Base-by-base conservation (phyloP, 1,140 invertebrate genomes). In the Drosophila aff. region DNA sequence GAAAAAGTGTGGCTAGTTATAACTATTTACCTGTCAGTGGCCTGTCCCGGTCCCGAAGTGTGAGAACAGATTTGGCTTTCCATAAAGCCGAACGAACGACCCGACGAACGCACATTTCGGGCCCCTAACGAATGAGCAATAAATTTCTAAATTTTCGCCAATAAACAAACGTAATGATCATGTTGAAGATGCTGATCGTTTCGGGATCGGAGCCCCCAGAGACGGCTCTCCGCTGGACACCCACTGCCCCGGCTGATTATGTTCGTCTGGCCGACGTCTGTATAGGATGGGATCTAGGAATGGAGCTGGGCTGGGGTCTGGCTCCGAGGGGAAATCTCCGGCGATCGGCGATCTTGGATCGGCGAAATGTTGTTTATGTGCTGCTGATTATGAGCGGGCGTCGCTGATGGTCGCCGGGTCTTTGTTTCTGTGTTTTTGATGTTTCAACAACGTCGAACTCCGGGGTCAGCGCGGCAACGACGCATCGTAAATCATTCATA, bases 401-500 rank as follows among this genome's bases (percentile, higher is more conserved):
- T 87, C 85, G 67, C 77, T 81, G 74, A 82, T 87, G 85, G 81
- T 86, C 83, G 64, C 36, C 62, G 65, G 73, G 72, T 89, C 81
- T 87, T 87, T 65, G 84, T 75, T 89, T 79, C 53, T 74, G 46
- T 73, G 71, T 74, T 87, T 89, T 87, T 87, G 84, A 87, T 87
- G 84, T 87, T 87, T 87, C 84, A 87, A 87, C 84, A 87, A 89
- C 85, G 73, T 81, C 85, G 85, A 90, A 79, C 85, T 90, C 69
- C 81, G 85, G 85, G 85, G 85, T 90, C 85, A 90, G 36, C 75
- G 82, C 76, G 52, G 67, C 81, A 73, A 90, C 85, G 81, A 90
- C 86, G 85, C 85, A 90, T 90, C 85, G 85, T 90, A 90, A 90
- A 90, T 90, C 85, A 90, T 90, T 90, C 85, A 90, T 90, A 81